These are phyloP conservation scores for Drosophila demipolita DNA, from an alignment of 2,888 invertebrate genomes.

Conservation along the genomic window DNA sequence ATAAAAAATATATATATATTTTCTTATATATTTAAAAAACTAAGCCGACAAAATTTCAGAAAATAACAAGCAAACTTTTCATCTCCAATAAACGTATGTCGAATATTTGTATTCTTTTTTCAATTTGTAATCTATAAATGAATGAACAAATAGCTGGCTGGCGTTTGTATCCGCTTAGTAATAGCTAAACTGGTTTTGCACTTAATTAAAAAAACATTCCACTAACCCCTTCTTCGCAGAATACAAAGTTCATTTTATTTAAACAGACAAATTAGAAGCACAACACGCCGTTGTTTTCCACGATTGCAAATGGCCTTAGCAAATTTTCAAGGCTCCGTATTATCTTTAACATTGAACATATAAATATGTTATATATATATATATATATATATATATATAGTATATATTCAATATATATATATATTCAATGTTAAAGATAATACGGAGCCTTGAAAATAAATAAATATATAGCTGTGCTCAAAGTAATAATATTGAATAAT, in stretches of 20 bases:
- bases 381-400: not conserved
- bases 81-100: no score
- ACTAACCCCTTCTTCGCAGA: not conserved
- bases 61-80: no score
- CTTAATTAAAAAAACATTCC: not conserved
- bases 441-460: no score
- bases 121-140: slow-evolving; percentile 3
- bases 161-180: slow-evolving; percentile 29
- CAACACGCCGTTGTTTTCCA: not conserved
- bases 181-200: slow-evolving; percentile 45
- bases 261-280: not conserved
- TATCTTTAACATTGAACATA: not conserved
- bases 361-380: not conserved
- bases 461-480: not conserved
- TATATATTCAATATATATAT: no score
- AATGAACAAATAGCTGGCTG: slow-evolving; percentile 32
- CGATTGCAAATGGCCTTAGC: not conserved
- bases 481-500: not conserved
- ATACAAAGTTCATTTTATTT: not conserved
- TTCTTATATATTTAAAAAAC: no score
- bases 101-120: not conserved
- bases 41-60: no score
- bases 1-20: not conserved
- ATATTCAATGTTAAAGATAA: no score
- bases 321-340: not conserved